Evolutionary conservation across 2,113 vertebrate genomes (phyloP).

Genomic region (Malurus elegans): DNA sequence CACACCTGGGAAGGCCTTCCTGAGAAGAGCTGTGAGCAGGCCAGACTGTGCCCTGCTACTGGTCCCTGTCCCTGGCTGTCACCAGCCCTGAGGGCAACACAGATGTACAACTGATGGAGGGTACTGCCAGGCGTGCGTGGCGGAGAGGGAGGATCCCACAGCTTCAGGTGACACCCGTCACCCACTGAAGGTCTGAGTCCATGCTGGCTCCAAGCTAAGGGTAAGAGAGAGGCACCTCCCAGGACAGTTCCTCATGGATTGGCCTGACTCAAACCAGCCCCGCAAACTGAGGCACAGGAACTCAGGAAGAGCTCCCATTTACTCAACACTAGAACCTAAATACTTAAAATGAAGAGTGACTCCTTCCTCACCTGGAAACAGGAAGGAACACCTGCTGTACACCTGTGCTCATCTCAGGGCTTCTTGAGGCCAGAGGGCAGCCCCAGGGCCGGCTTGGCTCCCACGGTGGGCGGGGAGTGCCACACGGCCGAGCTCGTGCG

Average conservation of each 20-base stretch:
- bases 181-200: background rate
- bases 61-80: background rate
- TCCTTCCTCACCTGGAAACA: background rate
- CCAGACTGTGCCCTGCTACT: background rate
- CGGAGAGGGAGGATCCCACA: background rate
- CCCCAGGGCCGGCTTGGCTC: background rate
- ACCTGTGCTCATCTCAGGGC: background rate
- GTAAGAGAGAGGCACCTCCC: background rate
- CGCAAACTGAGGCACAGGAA: background rate
- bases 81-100: background rate
- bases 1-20: background rate
- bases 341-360: background rate
- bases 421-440: background rate
- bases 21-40: background rate
- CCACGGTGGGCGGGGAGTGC: constrained; percentile 77
- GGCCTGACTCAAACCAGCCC: background rate
- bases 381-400: background rate
- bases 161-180: background rate
- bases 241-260: background rate
- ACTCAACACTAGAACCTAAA: background rate
- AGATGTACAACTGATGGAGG: background rate
- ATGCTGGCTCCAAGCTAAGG: background rate
- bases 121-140: background rate
- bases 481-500: constrained; percentile 95
- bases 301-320: background rate